Percentiles rank a stretch among this genome's conserved stretches.
These are phyloP conservation scores for Hydriomena furcata DNA, from an alignment of 2,888 invertebrate genomes.

Conservation along the genomic window DNA sequence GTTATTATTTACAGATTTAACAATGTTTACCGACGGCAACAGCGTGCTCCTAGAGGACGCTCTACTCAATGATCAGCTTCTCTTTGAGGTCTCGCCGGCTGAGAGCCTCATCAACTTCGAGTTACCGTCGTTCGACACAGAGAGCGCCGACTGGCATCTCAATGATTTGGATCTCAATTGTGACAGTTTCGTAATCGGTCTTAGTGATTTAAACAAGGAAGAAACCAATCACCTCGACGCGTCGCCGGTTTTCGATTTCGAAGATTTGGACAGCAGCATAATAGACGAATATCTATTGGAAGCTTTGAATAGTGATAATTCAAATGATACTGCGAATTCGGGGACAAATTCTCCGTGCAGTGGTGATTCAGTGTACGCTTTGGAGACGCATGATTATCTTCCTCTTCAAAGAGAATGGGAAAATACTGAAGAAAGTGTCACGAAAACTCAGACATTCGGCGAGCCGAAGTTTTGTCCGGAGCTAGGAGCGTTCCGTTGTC, in stretches of 20 bases:
- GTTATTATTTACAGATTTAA: slow-evolving; percentile 47
- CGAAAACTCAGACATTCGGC: slow-evolving; percentile 62
- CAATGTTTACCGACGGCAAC: slow-evolving; percentile 66
- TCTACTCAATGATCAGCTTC: slow-evolving; percentile 65
- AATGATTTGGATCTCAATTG: slow-evolving; percentile 69
- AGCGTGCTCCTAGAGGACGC: slow-evolving; percentile 62
- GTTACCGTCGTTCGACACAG: slow-evolving; percentile 60
- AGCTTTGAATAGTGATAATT: slow-evolving; percentile 60
- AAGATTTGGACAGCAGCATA: slow-evolving; percentile 69
- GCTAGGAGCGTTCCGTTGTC: slow-evolving; percentile 86
- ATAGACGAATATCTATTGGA: slow-evolving; percentile 71
- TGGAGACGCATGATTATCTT: slow-evolving; percentile 52
- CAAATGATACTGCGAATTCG: slow-evolving; percentile 56
- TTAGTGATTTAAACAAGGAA: slow-evolving; percentile 60
- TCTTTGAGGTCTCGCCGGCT: slow-evolving; percentile 73
- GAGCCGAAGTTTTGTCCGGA: slow-evolving; percentile 72
- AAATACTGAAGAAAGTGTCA: slow-evolving; percentile 41
- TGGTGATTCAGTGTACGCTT: slow-evolving; percentile 52
- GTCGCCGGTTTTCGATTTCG: slow-evolving; percentile 67
- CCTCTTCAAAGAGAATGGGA: slow-evolving; percentile 44
- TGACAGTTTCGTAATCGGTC: slow-evolving; percentile 68
- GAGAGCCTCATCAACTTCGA: slow-evolving; percentile 77
- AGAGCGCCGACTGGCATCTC: slow-evolving; percentile 62
- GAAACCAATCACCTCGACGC: slow-evolving; percentile 52
- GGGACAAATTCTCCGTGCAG: slow-evolving; percentile 51